Percentiles rank a stretch among this genome's conserved stretches.
Evolutionary conservation across 2,888 invertebrate species (phyloP).

Genomic region (Deroplatys truncata): DNA sequence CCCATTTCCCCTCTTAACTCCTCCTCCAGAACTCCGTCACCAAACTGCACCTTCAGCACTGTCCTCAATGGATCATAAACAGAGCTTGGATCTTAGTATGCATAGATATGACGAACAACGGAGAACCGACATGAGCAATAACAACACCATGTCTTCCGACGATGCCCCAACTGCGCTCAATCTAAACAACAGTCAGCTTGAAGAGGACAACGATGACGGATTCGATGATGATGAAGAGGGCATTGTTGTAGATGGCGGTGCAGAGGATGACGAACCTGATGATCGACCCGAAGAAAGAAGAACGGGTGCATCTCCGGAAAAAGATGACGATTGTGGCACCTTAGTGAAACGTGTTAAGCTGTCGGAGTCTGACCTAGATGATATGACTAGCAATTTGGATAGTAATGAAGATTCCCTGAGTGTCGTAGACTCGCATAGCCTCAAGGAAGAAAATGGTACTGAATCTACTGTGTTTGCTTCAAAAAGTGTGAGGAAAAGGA

Average conservation of each 20-base stretch:
- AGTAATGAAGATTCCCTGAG: constrained; percentile 60
- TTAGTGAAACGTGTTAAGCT: constrained; percentile 55
- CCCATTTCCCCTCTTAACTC: constrained; percentile 65
- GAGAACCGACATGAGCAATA: constrained; percentile 46
- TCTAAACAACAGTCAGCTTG: constrained; percentile 39
- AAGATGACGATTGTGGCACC: constrained; percentile 64
- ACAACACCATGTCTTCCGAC: constrained; percentile 43
- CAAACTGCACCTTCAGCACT: constrained; percentile 54
- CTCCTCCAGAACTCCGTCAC: constrained; percentile 44
- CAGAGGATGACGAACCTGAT: constrained; percentile 61
- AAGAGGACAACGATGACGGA: constrained; percentile 43
- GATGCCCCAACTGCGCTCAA: constrained; percentile 44
- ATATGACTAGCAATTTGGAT: constrained; percentile 56
- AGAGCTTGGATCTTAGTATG: constrained; percentile 56
- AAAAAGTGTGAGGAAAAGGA: constrained; percentile 77
- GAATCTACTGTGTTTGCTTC: constrained; percentile 27
- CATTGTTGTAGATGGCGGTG: constrained; percentile 70
- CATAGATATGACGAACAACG: constrained; percentile 37
- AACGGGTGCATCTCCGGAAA: constrained; percentile 46
- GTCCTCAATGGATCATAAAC: constrained; percentile 60
- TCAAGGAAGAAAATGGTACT: constrained; percentile 50
- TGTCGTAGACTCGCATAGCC: constrained; percentile 51
- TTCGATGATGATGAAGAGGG: constrained; percentile 67
- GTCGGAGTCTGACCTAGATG: constrained; percentile 53
- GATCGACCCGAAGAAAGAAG: constrained; percentile 41